Base-by-base conservation (phyloP, 2,888 invertebrate species). In the Tachystola acroxantha region DNA sequence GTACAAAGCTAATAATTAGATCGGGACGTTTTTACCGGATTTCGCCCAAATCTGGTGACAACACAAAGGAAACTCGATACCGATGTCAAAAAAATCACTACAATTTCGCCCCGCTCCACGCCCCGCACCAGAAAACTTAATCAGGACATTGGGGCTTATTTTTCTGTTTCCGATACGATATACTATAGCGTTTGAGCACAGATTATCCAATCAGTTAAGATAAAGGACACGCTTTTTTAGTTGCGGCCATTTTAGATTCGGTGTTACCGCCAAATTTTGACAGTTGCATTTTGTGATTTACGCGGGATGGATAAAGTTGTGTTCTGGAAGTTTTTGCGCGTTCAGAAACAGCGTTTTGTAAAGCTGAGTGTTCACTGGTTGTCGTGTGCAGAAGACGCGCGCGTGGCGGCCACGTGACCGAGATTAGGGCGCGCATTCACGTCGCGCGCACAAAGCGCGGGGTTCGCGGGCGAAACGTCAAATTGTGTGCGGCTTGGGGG, bases 181-280 rank as follows among this genome's bases (percentile, higher is more conserved):
- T 77, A 74, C 73, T 76, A 76, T 81, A 77, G 59, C 82, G 66
- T 84, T 85, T 84, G 84, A 85, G 71, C 70, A 82, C 78, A 85
- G 85, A 86, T 86, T 86, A 86, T 82, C 85, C 85, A 86, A 86
- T 86, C 86, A 85, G 86, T 82, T 82, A 85, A 84, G 85, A 85
- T 85, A 86, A 84, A 81, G 74, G 78, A 78, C 79, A 82, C 81
- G 81, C 79, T 84, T 85, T 82, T 84, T 85, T 71, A 58, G 42
- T 45, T 29, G 9, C 5, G 40, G 41, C 48, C 53, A 64, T 61
- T 58, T 57, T 47, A 10, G 35, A 40, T 45, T 57, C 47, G 1
- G 60, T 25, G 40, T 66, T 69, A 55, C 48, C 65, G 70, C 64
- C 74, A 66, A 64, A 64, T 47, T 49, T 45, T 60, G 43, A 50